Evolutionary conservation across 2,113 vertebrate genomes (phyloP).

Genomic region (Marcusenius ussheri): DNA sequence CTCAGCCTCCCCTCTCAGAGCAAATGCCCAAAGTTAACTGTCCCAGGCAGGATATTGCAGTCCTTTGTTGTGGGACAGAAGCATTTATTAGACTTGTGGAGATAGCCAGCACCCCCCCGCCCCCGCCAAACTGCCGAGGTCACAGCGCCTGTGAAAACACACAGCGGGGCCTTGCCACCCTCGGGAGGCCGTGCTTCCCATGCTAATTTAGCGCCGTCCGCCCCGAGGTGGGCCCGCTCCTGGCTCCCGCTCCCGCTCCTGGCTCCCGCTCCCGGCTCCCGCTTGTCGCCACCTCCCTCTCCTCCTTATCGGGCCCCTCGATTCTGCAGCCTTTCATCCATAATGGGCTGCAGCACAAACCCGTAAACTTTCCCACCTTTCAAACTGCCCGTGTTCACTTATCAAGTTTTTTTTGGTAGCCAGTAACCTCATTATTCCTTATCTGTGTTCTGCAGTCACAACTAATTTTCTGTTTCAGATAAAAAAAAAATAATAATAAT

Average conservation of each 20-base stretch:
- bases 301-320: not conserved
- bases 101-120: conserved; percentile 18
- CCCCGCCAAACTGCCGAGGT: conserved; percentile 9
- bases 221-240: conserved; percentile 12
- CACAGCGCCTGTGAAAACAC: conserved; percentile 35
- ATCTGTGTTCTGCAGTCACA: not conserved
- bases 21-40: conserved; percentile 1
- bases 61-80: conserved; percentile 38
- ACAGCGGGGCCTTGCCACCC: conserved; percentile 34
- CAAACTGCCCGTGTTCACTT: not conserved
- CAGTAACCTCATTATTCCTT: not conserved
- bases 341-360: not conserved
- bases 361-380: not conserved
- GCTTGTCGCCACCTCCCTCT: not conserved
- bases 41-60: conserved; percentile 36
- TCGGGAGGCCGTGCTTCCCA: conserved; percentile 34
- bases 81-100: conserved; percentile 41
- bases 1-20: not conserved
- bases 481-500: not conserved
- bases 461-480: not conserved
- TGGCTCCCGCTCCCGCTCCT: conserved; percentile 3
- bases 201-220: conserved; percentile 33
- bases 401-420: not conserved
- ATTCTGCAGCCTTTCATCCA: not conserved
- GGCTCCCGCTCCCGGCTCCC: conserved; percentile 8